Evolutionary conservation across 1,140 invertebrate genomes (phyloP), one percentile per base, ranked within the genome.

Genomic region (Potamilus streckersoni): DNA sequence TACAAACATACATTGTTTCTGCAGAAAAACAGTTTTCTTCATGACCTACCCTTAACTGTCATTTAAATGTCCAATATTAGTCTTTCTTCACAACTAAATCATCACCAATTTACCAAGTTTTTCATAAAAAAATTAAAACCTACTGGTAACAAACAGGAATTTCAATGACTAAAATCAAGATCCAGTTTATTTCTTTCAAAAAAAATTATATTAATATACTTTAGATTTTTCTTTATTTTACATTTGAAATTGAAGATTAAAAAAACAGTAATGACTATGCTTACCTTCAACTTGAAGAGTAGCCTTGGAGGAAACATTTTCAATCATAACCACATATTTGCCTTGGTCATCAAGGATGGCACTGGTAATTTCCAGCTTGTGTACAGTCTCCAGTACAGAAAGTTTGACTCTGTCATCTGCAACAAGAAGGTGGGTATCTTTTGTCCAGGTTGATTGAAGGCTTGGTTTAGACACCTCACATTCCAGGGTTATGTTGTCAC

Each of bases 361-460:
- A 15, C 79, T 80, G 3, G 72, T 77, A 49, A 87, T 74, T 38
- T 79, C 79, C 64, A 87, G 73, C 55, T 79, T 79, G 69, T 86
- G 83, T 27, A 69, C 78, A 12, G 64, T 79, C n/a, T 82, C 73
- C 23, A 75, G 62, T 11, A 69, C 66, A 56, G 71, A 71, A 17
- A 56, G 74, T 71, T 76, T 76, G 64, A 76, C 71, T 57, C 61
- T 71, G 38, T 76, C 74, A 13, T 17, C 62, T 56, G 64, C 69
- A 23, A 66, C 74, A n/a, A 71, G 69, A 17, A 69, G 74, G 15
- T 63, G 60, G 16, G 92, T 92, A 83, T 96, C 94, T 86, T 95
- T 96, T 16, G 92, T 93, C 98, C 98, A 99, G 82, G 94, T 93
- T 78, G 98, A 93, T 14, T 76, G 73, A 16, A 83, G 19, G 91